Percentiles rank a stretch among this genome's conserved stretches.
These are phyloP conservation scores for Polyodon spathula DNA, from an alignment of 2,113 vertebrate species.

Conservation along the genomic window DNA sequence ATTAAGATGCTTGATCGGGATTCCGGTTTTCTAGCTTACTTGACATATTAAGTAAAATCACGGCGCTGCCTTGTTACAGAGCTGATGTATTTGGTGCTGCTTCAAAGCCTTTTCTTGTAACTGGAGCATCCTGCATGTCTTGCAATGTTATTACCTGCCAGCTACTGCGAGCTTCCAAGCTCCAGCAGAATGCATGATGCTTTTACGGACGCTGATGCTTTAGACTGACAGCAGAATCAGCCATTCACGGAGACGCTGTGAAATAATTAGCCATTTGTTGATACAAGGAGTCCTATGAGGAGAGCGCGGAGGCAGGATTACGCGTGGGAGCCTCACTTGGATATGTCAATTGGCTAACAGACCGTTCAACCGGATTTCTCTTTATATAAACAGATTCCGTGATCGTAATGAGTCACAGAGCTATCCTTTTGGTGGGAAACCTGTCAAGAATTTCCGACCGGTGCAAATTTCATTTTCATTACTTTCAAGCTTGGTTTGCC, in stretches of 20 bases:
- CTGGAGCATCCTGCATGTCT: constrained; percentile 28
- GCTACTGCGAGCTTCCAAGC: constrained; percentile 18
- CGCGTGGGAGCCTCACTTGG: constrained; percentile 30
- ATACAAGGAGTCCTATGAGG: constrained; percentile 40
- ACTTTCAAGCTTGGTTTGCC: constrained; percentile 13
- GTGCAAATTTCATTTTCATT: constrained; percentile 1
- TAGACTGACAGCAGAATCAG: constrained; percentile 23
- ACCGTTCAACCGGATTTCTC: constrained; percentile 24
- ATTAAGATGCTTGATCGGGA: constrained; percentile 19
- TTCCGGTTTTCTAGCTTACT: constrained; percentile 22
- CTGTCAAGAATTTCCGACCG: constrained; percentile 5
- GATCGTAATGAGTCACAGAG: constrained; percentile 2
- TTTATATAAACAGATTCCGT: constrained; percentile 18
- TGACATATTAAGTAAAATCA: neutral
- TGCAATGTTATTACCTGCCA: neutral
- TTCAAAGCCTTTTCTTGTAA: constrained; percentile 12
- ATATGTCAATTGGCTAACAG: constrained; percentile 38
- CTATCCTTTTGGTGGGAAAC: constrained; percentile 13
- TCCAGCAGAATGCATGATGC: constrained; percentile 13
- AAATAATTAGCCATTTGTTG: constrained; percentile 31
- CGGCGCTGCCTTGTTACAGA: constrained; percentile 9
- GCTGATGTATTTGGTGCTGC: constrained; percentile 12
- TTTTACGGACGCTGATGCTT: constrained; percentile 35
- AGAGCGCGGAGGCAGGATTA: constrained; percentile 25
- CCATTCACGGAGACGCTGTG: constrained; percentile 25